These are phyloP conservation scores for Pocillopora verrucosa DNA, from an alignment of 64 coral and sea anemone species.

Conservation along the genomic window DNA sequence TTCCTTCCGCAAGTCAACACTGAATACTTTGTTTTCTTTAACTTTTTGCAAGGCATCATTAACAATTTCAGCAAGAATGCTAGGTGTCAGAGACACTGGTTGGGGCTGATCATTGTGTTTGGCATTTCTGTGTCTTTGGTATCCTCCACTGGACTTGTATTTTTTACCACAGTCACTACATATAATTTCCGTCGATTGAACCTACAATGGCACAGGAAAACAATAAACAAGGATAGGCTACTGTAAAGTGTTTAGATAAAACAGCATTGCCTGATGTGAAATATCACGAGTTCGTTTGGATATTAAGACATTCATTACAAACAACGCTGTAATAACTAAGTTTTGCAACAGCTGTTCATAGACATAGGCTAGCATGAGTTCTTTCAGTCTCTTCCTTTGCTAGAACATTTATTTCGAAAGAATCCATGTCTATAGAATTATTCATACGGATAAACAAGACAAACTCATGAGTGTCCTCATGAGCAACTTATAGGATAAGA, in stretches of 20 bases:
- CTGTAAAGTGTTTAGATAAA: background rate
- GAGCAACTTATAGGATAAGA: too few relatives aligned
- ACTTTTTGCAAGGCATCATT: constrained; percentile 13
- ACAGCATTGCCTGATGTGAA: too few relatives aligned
- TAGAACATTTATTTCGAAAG: background rate
- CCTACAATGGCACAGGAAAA: background rate
- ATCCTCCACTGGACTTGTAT: background rate
- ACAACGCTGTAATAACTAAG: background rate
- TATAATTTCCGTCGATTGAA: background rate
- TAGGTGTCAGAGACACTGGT: background rate
- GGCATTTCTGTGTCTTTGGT: background rate
- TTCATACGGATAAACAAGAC: too few relatives aligned
- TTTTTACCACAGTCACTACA: background rate
- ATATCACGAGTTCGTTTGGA: too few relatives aligned
- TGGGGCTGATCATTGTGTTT: background rate
- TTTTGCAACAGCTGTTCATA: background rate
- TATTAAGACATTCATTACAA: too few relatives aligned
- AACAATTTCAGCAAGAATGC: constrained; percentile 46
- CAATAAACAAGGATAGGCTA: background rate
- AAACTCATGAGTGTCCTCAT: too few relatives aligned
- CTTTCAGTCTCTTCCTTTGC: background rate
- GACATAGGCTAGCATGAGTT: background rate
- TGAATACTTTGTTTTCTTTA: constrained; percentile 19
- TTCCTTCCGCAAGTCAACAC: constrained; percentile 1
- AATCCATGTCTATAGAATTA: too few relatives aligned